Conservation (phyloP, 2,888 invertebrate species). For the Ochlodes sylvanus region DNA sequence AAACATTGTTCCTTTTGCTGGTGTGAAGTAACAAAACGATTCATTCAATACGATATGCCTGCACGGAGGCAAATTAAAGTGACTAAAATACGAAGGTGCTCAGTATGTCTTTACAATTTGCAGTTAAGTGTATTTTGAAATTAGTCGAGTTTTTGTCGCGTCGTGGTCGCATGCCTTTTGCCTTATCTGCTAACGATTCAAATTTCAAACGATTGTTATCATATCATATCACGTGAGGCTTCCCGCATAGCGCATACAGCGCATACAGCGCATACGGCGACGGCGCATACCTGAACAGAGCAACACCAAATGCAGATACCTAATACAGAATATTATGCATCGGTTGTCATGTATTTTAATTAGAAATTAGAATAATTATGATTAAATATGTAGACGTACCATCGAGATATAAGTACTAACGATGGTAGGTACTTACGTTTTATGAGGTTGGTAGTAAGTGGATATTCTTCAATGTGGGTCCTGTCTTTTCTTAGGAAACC, state of each 20-base stretch:
- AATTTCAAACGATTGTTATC: conserved; percentile 45
- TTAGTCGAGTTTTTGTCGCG: conserved; percentile 35
- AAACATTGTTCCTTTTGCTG: conserved; percentile 54
- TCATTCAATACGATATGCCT: conserved; percentile 58
- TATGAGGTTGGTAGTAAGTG: too few relatives aligned
- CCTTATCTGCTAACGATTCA: conserved; percentile 39
- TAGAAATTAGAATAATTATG: background rate
- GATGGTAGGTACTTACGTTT: too few relatives aligned
- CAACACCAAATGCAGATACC: conserved; percentile 27
- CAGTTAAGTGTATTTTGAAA: conserved; percentile 21
- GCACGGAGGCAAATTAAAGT: conserved; percentile 47
- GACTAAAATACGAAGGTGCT: conserved; percentile 48
- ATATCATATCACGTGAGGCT: conserved; percentile 45
- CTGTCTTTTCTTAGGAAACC: too few relatives aligned
- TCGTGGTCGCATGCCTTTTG: conserved; percentile 30
- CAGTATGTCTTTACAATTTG: background rate
- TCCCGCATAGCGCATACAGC: too few relatives aligned
- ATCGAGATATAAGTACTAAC: background rate
- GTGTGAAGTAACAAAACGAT: conserved; percentile 63
- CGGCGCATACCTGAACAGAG: conserved; percentile 42
- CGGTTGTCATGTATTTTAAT: background rate
- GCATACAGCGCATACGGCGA: too few relatives aligned
- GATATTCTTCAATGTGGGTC: too few relatives aligned
- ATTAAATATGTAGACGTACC: too few relatives aligned
- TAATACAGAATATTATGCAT: background rate